A percentile compares a stretch with the other conserved stretches of the same genome.
Conservation (phyloP, 2,113 vertebrate species). For the Mungos mungo region DNA sequence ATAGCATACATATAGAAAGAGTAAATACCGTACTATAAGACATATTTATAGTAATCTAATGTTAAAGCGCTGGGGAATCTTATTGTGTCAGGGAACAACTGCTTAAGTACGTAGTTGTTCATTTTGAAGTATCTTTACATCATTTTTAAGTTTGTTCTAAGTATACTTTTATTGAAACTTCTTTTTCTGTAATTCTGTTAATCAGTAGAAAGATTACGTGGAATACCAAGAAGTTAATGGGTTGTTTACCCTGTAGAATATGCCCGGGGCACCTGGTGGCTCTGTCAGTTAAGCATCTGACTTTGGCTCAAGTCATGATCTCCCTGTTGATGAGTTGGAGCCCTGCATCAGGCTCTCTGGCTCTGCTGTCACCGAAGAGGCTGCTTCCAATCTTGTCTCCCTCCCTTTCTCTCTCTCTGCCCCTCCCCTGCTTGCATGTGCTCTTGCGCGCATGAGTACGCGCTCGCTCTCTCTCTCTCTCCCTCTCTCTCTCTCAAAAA, state of each 20-base stretch:
- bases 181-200: conserved; percentile 15
- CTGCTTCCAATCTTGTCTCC: no score
- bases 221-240: not conserved
- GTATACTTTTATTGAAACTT: not conserved
- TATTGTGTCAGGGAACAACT: conserved; percentile 12
- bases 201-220: not conserved
- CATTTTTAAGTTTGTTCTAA: conserved; percentile 7
- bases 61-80: conserved; percentile 48
- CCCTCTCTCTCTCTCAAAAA: no score
- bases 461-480: no score
- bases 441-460: no score
- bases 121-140: conserved; percentile 29
- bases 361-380: no score
- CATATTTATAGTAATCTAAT: conserved; percentile 26
- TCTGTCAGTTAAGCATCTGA: no score
- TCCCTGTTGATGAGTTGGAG: no score
- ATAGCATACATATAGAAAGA: not conserved
- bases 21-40: not conserved
- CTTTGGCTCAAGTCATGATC: no score
- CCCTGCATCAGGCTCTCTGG: no score
- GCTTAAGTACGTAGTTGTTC: conserved; percentile 16
- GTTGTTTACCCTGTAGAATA: not conserved
- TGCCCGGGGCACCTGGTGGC: no score
- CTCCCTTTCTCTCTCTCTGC: no score
- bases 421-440: no score